Conservation (phyloP, 2,888 invertebrate genomes). For the Prosapia bicincta region DNA sequence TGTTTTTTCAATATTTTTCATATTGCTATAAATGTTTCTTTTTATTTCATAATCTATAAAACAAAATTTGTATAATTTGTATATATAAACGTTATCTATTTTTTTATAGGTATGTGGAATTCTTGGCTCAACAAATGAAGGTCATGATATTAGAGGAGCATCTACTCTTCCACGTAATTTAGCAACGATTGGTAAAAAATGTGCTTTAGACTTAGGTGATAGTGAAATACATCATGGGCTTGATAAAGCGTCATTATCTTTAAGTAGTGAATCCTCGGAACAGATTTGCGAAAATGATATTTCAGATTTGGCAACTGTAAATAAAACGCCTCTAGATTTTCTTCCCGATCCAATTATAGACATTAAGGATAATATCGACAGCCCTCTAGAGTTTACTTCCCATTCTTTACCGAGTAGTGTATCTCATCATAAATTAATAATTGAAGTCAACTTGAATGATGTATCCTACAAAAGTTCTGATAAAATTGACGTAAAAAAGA, state of each 20-base stretch:
- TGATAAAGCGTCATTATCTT: not conserved
- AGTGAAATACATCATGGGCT: constrained; percentile 5
- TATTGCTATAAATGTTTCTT: too few species aligned
- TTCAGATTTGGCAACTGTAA: not conserved
- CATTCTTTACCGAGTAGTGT: not conserved
- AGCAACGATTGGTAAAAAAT: constrained; percentile 35
- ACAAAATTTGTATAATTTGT: too few species aligned
- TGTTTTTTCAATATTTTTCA: too few species aligned
- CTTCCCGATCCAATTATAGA: not conserved
- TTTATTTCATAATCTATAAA: too few species aligned
- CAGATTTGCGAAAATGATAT: constrained; percentile 9
- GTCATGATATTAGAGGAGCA: constrained; percentile 10
- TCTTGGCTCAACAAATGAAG: constrained; percentile 21
- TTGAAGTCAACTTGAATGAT: not conserved
- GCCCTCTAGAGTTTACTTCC: not conserved
- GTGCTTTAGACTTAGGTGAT: constrained; percentile 33
- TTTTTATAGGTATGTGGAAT: constrained; percentile 32
- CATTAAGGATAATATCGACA: not conserved
- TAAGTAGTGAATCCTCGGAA: constrained; percentile 8
- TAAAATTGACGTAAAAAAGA: not conserved
- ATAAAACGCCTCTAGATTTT: not conserved
- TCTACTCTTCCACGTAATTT: constrained; percentile 32
- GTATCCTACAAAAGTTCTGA: not conserved
- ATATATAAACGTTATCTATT: too few species aligned
- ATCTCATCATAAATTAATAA: not conserved